Evolutionary conservation across 2,113 vertebrate species (phyloP).

Genomic region (Capricornis sumatraensis): DNA sequence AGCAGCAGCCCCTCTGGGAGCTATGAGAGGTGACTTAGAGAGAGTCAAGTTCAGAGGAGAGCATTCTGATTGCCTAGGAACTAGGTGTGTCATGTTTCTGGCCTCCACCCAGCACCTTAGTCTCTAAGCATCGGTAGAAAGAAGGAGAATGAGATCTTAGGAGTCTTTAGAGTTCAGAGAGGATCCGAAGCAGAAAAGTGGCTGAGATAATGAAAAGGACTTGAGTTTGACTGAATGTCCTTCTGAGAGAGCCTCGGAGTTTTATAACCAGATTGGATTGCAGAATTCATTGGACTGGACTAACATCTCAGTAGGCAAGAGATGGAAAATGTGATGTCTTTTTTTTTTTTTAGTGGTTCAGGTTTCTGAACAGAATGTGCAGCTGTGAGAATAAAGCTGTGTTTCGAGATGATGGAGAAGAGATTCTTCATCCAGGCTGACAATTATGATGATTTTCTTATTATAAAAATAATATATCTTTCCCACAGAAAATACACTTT

Average conservation of each 20-base stretch:
- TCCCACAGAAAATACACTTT: background rate
- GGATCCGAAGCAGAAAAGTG: background rate
- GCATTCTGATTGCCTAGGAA: background rate
- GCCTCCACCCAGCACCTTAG: too few relatives aligned
- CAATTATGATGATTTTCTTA: slow-evolving; percentile 27
- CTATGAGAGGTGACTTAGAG: background rate
- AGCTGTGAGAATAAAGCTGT: background rate
- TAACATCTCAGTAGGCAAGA: background rate
- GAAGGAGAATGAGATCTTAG: accelerated
- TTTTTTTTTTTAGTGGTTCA: background rate
- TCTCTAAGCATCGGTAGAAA: accelerated
- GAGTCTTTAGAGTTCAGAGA: background rate
- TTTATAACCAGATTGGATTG: background rate
- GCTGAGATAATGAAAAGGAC: background rate
- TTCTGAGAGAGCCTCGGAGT: background rate
- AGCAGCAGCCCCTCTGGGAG: background rate
- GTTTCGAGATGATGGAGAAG: background rate
- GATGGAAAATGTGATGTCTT: background rate
- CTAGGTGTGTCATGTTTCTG: accelerated
- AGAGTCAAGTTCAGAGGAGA: background rate
- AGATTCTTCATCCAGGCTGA: background rate
- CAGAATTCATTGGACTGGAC: background rate
- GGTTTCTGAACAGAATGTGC: slow-evolving; percentile 9
- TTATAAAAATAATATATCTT: slow-evolving; percentile 42
- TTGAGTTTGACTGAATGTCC: background rate